Evolutionary conservation across 1,140 invertebrate species (phyloP), one percentile per base, ranked within the genome.

Genomic region (Cheumatopsyche charites): DNA sequence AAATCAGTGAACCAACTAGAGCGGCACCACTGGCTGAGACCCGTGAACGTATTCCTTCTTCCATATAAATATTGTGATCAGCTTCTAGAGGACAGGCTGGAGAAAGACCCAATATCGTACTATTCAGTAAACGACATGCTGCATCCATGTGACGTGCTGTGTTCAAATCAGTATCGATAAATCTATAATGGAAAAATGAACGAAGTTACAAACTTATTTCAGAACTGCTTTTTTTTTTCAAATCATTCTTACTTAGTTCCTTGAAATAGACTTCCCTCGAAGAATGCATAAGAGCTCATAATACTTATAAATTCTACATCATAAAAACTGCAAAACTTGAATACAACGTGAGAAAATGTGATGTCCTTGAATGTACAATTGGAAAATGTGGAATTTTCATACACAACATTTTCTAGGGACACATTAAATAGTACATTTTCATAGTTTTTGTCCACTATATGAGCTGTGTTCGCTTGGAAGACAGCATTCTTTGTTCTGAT

Each of bases 291-390:
- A 5, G 82, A 84, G 0, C 82, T 82, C 75, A 83, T 83, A 7
- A 86, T 80, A 43, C 82, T 84, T 0, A 80, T 78, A 67, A 86
- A 82, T 12, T 80, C 79, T 0, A 84, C 81, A 29, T 81, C 79
- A 1, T 78, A 71, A 62, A 86, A 84, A 0, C 80, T 77, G 67
- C 84, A 86, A 74, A 83, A 83, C 17, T 75, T 73, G 71, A 86
- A 86, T 11, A 77, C 73, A 4, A 85, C 83, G 62, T 85, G 84
- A 0, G 81, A 83, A 72, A 86, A 78, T 43, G 84, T 77, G 71
- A 85, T 79, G 72, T 86, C 82, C 6, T 79, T 74, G 63, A 85
- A 84, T 0, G 79, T 80, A 72, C 83, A 84, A 26, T 82, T 80
- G 0, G 68, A 62, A 68, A 86, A 86, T 0, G 79, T 80, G 0